Percentiles rank a stretch among this genome's conserved stretches.
Evolutionary conservation across 2,888 invertebrate species (phyloP).

Genomic region (Drosophila ezoana): DNA sequence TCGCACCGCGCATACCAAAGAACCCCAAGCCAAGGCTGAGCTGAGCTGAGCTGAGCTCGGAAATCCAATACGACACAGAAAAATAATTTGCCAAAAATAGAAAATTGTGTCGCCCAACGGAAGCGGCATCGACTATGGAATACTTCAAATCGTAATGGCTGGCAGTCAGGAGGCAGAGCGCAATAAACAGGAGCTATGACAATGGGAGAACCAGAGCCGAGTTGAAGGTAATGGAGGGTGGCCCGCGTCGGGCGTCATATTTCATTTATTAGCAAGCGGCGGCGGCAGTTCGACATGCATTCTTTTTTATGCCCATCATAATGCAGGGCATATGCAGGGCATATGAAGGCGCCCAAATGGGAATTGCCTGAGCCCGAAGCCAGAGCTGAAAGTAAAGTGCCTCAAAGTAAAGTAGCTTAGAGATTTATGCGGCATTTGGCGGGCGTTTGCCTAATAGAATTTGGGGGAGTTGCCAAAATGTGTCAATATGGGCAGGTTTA

Average conservation of each 20-base stretch:
- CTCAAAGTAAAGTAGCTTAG: slow-evolving; percentile 73
- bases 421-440: slow-evolving; percentile 70
- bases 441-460: slow-evolving; percentile 66
- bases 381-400: slow-evolving; percentile 48
- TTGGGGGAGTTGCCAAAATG: slow-evolving; percentile 38
- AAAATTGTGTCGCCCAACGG: slow-evolving; percentile 73
- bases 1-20: slow-evolving; percentile 84
- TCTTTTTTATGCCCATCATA: slow-evolving; percentile 81
- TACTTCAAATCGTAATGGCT: slow-evolving; percentile 74
- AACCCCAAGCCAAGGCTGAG: slow-evolving; percentile 5
- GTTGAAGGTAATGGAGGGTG: slow-evolving; percentile 37
- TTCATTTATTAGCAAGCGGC: slow-evolving; percentile 79
- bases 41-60: slow-evolving; percentile 27
- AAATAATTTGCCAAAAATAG: slow-evolving; percentile 81
- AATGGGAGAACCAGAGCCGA: slow-evolving; percentile 45
- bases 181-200: slow-evolving; percentile 79
- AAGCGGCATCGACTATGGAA: slow-evolving; percentile 30
- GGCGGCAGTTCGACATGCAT: slow-evolving; percentile 62
- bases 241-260: slow-evolving; percentile 72
- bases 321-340: slow-evolving; percentile 83
- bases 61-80: slow-evolving; percentile 75
- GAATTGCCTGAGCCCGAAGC: slow-evolving; percentile 32
- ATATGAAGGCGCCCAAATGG: slow-evolving; percentile 41
- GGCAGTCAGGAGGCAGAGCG: slow-evolving; percentile 41
- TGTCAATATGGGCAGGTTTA: slow-evolving; percentile 56